A percentile compares a stretch with the other conserved stretches of the same genome.
phyloP scores from a whole-genome alignment of 2,113 vertebrate genomes.

The Eira barbara region DNA sequence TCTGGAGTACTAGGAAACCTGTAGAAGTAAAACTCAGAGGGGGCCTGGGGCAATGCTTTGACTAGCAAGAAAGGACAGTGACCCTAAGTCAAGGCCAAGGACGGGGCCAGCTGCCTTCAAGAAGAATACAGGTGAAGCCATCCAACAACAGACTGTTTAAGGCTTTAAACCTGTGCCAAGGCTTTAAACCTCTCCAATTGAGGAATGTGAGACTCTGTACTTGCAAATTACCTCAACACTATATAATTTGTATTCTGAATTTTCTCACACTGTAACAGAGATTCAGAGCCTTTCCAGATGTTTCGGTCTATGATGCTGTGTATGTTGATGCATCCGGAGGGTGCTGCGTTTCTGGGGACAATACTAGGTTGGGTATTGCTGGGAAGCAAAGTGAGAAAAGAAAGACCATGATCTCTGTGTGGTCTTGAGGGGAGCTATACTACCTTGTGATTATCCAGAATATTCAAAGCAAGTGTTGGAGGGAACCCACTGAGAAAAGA shows the following conservation, averaged over 20 bases:
- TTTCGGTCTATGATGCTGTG: background rate
- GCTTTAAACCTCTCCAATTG: background rate
- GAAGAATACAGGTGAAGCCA: conserved; percentile 25
- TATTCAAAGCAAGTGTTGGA: background rate
- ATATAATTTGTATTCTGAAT: conserved; percentile 20
- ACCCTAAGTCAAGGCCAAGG: conserved; percentile 42
- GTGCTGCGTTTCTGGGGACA: background rate
- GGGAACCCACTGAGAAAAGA: background rate
- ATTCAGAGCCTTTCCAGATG: background rate
- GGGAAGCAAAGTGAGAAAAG: background rate
- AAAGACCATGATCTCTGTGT: background rate
- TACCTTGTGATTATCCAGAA: background rate
- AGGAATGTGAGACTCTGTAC: conserved; percentile 50
- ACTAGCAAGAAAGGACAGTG: background rate
- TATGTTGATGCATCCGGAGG: background rate
- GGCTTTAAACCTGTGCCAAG: conserved; percentile 58
- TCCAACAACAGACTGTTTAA: conserved; percentile 33
- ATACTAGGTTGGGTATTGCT: background rate
- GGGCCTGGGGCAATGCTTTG: background rate
- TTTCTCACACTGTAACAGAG: background rate
- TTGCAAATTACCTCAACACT: conserved; percentile 55
- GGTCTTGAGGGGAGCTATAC: background rate
- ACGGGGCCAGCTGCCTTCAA: background rate
- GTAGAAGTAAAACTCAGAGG: background rate
- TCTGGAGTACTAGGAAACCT: background rate